These are phyloP conservation scores for Aphidius ervi DNA, from an alignment of 1,140 invertebrate genomes.

Conservation along the genomic window DNA sequence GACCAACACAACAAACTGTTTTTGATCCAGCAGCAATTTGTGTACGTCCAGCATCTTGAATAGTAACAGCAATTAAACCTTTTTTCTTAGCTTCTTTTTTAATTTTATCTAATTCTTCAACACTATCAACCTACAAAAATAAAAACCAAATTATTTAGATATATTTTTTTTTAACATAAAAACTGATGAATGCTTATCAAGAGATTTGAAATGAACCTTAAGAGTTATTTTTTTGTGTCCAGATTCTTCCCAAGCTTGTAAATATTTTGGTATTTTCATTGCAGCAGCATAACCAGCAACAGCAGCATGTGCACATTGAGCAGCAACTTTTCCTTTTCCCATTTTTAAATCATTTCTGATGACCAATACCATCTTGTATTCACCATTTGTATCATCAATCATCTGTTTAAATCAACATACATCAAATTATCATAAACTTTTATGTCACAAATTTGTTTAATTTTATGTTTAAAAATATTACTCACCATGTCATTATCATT, in stretches of 20 bases:
- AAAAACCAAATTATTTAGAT: background rate
- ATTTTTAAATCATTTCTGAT: slow-evolving; percentile 88
- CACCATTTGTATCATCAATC: slow-evolving; percentile 33
- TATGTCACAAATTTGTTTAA: background rate
- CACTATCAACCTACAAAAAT: slow-evolving; percentile 55
- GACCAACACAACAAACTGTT: slow-evolving; percentile 90
- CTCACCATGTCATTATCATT: slow-evolving; percentile 6
- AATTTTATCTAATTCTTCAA: slow-evolving; percentile 64
- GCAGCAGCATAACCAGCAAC: slow-evolving; percentile 71
- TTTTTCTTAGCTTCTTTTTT: slow-evolving; percentile 62
- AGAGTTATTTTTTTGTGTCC: slow-evolving; percentile 83
- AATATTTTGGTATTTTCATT: slow-evolving; percentile 57
- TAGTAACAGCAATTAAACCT: slow-evolving; percentile 68
- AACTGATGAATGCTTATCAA: slow-evolving; percentile 9
- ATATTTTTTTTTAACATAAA: too few species aligned
- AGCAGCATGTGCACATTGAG: slow-evolving; percentile 89
- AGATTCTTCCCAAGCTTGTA: slow-evolving; percentile 70
- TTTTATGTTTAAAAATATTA: background rate
- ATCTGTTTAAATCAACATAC: slow-evolving; percentile 2
- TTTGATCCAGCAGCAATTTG: slow-evolving; percentile 80
- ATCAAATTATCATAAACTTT: background rate
- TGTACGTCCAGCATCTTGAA: slow-evolving; percentile 86
- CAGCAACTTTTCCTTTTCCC: slow-evolving; percentile 91
- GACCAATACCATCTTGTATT: slow-evolving; percentile 80
- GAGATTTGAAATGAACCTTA: slow-evolving; percentile 50